Evolutionary conservation across 2,113 vertebrate genomes (phyloP).

Genomic region (Camelus bactrianus): DNA sequence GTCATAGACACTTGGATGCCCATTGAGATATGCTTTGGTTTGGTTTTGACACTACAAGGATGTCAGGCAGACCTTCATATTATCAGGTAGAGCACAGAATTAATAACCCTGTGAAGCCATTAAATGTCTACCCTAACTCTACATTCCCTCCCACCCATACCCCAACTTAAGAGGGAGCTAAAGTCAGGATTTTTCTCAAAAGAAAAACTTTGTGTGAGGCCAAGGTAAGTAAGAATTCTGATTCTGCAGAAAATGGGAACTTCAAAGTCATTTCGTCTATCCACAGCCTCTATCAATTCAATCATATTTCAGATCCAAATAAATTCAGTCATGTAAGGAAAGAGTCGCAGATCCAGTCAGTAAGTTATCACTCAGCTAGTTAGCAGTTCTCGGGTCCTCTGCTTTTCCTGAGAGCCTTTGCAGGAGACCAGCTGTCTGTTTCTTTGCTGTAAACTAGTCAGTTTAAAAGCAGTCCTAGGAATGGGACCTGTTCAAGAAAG

Average conservation of each 20-base stretch:
- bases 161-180: background rate
- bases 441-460: slow-evolving; percentile 77
- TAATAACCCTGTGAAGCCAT: background rate
- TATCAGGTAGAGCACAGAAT: background rate
- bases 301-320: slow-evolving; percentile 48
- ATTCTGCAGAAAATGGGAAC: background rate
- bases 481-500: slow-evolving; percentile 78
- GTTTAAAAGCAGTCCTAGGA: slow-evolving; percentile 81
- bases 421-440: slow-evolving; percentile 54
- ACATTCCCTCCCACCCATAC: background rate
- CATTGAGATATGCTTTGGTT: background rate
- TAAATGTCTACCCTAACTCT: background rate
- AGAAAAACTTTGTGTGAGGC: background rate
- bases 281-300: background rate
- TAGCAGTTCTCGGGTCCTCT: background rate
- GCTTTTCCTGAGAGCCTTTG: slow-evolving; percentile 50
- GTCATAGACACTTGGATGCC: background rate
- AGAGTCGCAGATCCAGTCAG: background rate
- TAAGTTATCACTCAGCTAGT: background rate
- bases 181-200: background rate
- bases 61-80: background rate
- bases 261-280: background rate
- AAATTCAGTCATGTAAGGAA: slow-evolving; percentile 23
- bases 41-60: background rate
- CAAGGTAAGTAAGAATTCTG: background rate